These are phyloP conservation scores for Halictus rubicundus DNA, from an alignment of 1,140 invertebrate species.

Conservation along the genomic window DNA sequence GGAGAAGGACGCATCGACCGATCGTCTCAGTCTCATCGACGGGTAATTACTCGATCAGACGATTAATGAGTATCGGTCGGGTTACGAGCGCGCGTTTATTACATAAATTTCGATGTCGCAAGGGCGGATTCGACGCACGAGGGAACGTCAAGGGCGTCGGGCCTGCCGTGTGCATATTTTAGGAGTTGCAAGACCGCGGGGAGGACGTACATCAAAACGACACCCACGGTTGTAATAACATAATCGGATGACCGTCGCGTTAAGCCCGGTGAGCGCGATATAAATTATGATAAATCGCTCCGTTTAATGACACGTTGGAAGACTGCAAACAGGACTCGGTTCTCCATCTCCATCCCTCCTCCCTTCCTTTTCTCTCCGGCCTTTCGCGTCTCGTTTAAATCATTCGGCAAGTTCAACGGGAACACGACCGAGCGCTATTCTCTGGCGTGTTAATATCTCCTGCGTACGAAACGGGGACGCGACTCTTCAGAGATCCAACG, in stretches of 20 bases:
- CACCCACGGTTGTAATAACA: constrained; percentile 44
- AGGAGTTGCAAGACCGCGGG: constrained; percentile 17
- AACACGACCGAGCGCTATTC: neutral
- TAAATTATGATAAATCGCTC: constrained; percentile 42
- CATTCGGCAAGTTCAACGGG: neutral
- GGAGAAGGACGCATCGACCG: no score
- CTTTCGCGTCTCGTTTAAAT: neutral
- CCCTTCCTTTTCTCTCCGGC: neutral
- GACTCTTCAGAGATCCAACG: neutral
- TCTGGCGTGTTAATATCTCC: neutral
- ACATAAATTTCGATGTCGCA: constrained; percentile 34
- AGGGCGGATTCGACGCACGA: neutral
- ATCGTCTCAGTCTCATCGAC: no score
- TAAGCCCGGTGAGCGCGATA: constrained; percentile 18
- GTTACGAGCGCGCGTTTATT: no score
- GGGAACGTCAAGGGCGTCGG: neutral
- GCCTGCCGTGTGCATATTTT: constrained; percentile 37
- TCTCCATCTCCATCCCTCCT: neutral
- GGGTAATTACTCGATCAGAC: constrained; percentile 31
- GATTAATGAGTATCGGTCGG: constrained; percentile 19
- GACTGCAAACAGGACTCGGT: constrained; percentile 1
- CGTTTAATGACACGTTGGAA: constrained; percentile 23
- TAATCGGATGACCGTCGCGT: constrained; percentile 44
- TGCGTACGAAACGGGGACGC: neutral
- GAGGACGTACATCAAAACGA: constrained; percentile 53